Conservation (phyloP, 2,113 vertebrate species). For the Grantiella picta region DNA sequence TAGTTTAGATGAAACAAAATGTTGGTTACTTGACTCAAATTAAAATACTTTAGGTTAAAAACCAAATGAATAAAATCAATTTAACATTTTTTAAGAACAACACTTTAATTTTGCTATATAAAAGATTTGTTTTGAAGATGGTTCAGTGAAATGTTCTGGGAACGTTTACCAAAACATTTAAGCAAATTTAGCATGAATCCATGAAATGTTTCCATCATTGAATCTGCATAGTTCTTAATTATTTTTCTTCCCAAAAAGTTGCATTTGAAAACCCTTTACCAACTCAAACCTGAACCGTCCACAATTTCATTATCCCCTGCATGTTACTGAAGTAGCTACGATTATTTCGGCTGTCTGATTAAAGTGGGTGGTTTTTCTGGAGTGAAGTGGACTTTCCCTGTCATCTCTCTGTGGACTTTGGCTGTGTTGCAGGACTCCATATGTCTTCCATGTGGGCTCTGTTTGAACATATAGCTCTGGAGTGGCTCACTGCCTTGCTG, state of each 20-base stretch:
- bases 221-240: background rate
- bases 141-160: constrained; percentile 15
- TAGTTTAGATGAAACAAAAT: background rate
- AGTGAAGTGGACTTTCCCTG: background rate
- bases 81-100: background rate
- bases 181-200: constrained; percentile 32
- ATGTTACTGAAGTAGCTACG: background rate
- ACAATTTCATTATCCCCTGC: constrained; percentile 10
- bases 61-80: background rate
- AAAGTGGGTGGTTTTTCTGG: background rate
- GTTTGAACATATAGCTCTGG: background rate
- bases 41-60: constrained; percentile 40
- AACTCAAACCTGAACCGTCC: background rate
- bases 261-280: background rate
- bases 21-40: constrained; percentile 2
- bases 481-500: background rate
- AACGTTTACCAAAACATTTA: background rate
- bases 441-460: background rate
- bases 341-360: background rate
- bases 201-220: constrained; percentile 17
- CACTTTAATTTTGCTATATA: background rate
- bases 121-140: constrained; percentile 31
- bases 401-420: constrained; percentile 5
- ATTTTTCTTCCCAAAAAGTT: background rate
- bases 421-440: background rate